These are phyloP conservation scores for Tiliacea aurago DNA, from an alignment of 2,888 invertebrate species.

Conservation along the genomic window DNA sequence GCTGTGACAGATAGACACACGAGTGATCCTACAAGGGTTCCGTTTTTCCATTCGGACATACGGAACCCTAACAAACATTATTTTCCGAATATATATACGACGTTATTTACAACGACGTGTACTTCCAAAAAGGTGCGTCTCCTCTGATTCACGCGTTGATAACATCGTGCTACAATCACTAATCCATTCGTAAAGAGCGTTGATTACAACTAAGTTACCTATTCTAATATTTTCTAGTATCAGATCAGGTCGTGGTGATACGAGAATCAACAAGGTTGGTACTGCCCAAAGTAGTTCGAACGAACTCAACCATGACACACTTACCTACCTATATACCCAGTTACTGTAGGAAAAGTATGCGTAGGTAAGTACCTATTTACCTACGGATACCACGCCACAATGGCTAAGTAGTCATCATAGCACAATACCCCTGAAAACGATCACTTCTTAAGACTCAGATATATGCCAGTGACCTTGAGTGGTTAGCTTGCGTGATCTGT, in stretches of 20 bases:
- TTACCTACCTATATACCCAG: no score
- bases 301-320: neutral
- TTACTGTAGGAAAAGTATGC: neutral
- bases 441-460: neutral
- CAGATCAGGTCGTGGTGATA: neutral
- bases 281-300: neutral
- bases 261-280: constrained; percentile 10
- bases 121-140: constrained; percentile 18
- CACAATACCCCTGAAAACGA: neutral
- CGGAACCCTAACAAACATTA: neutral
- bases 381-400: no score
- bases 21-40: no score
- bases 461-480: no score
- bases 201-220: constrained; percentile 9
- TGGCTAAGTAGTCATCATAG: neutral
- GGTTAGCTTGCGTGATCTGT: no score
- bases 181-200: constrained; percentile 6
- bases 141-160: constrained; percentile 20
- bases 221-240: neutral
- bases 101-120: neutral
- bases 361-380: neutral
- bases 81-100: constrained; percentile 6
- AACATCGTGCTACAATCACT: neutral
- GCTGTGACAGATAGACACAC: no score
- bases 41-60: no score